phyloP scores from a whole-genome alignment of 2,113 vertebrate genomes.

The Brachypodius melanocephalos region DNA sequence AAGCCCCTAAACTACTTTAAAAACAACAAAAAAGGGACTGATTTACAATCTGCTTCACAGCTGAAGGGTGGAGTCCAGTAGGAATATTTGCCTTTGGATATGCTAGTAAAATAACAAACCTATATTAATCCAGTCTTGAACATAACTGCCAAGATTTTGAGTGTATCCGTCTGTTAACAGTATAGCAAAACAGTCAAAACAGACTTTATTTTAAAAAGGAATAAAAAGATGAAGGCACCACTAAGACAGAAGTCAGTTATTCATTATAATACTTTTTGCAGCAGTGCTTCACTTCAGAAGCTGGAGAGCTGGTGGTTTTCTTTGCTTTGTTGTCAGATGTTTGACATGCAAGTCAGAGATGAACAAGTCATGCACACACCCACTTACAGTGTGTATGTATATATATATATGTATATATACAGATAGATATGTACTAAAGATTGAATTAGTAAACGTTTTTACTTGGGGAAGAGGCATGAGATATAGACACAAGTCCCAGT shows the following conservation, averaged over 20 bases:
- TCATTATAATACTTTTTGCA: constrained; percentile 20
- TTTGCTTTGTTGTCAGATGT: background rate
- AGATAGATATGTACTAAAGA: background rate
- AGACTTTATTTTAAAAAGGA: constrained; percentile 43
- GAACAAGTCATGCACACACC: background rate
- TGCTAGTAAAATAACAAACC: constrained; percentile 51
- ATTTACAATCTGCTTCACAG: constrained; percentile 55
- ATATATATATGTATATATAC: background rate
- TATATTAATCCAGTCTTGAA: constrained; percentile 47
- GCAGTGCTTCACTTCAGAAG: background rate
- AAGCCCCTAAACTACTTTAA: constrained; percentile 53
- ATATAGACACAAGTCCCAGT: background rate
- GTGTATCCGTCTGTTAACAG: constrained; percentile 46
- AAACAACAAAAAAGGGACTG: constrained; percentile 31
- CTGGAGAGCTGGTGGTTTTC: background rate
- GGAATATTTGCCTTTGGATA: constrained; percentile 55
- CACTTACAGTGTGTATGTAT: rapidly evolving
- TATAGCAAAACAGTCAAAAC: constrained; percentile 31
- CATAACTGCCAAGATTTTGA: constrained; percentile 42
- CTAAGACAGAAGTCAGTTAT: constrained; percentile 26
- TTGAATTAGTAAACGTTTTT: background rate
- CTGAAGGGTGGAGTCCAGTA: constrained; percentile 52
- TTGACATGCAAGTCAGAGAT: background rate
- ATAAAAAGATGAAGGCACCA: constrained; percentile 40
- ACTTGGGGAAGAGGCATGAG: background rate